Conservation (phyloP, 2,888 invertebrate species). For the Blastobasis adustella region DNA sequence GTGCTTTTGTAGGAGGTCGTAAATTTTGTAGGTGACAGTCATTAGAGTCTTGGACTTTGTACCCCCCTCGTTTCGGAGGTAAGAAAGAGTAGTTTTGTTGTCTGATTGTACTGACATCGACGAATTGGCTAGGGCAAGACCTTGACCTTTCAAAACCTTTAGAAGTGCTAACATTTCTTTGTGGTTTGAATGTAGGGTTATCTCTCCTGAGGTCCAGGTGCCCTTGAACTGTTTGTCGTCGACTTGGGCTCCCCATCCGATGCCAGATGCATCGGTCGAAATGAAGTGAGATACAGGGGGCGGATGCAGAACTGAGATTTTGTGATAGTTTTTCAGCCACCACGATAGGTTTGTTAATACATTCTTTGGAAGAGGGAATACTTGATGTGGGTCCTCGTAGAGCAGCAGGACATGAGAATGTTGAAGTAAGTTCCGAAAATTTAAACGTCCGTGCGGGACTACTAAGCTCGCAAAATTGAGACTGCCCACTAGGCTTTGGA, state of each 20-base stretch:
- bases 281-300: slow-evolving; percentile 3
- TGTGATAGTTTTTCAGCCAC: too few relatives aligned
- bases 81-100: not conserved
- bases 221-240: slow-evolving; percentile 1
- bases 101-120: not conserved
- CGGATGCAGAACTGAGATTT: too few relatives aligned
- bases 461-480: too few relatives aligned
- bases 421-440: too few relatives aligned
- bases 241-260: slow-evolving; percentile 6
- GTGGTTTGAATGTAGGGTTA: slow-evolving; percentile 1
- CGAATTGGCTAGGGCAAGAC: not conserved
- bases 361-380: too few relatives aligned
- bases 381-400: too few relatives aligned
- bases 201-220: not conserved
- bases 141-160: not conserved
- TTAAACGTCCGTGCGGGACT: too few relatives aligned
- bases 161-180: slow-evolving; percentile 6
- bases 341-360: too few relatives aligned
- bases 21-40: not conserved
- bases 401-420: too few relatives aligned
- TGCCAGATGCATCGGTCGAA: slow-evolving; percentile 3
- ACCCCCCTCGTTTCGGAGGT: not conserved
- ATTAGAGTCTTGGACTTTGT: not conserved
- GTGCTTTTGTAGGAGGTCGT: too few relatives aligned
- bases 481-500: too few relatives aligned